Base-by-base conservation (phyloP, 2,888 invertebrate genomes). In the Acholoe squamosa region DNA sequence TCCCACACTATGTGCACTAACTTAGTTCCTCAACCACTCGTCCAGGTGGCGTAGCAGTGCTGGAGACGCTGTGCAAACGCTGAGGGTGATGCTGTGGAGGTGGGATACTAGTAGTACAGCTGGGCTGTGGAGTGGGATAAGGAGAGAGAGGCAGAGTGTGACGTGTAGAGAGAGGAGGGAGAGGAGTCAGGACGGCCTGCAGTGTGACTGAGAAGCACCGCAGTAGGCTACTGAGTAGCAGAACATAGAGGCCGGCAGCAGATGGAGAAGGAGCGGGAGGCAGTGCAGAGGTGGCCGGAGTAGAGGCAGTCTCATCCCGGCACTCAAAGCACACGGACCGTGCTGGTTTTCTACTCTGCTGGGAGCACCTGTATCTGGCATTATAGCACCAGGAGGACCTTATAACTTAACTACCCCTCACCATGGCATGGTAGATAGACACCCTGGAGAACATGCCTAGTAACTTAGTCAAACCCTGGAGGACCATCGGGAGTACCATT, bases 11-110 rank as follows among this genome's bases (percentile, higher is more conserved):
- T 3, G 43, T 7, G 43, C 43, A 3, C 43, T 10, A 43, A 43
- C 43, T 16, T 43, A 80, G 80, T 43, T 43, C n/a, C 34, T 0
- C 34, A 34, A 14, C 28, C 34, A 1, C 34, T 10, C 80, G 52
- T 28, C 86, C 54, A 86, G 86, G 86, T 86, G 86, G 86, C 86
- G 86, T 28, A 16, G 52, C 52, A 28, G 86, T 54, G 86, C 86
- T 54, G 86, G 25, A n/a, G n/a, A n/a, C n/a, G 51, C 84, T 43
- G 52, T n/a, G 84, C 7, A 3, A 51, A 19, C 34, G 84, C 43
- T 0, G 16, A 14, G 7, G 22, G 43, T 7, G 43, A 10, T 10
- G 84, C n/a, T 3, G 43, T 34, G 84, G 84, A 1, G 25, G 84
- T n/a, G 77, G 28, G 77, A 77, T 19, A n/a, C n/a, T n/a, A n/a